phyloP scores from a whole-genome alignment of 2,888 invertebrate species.

The Beris chalybata region DNA sequence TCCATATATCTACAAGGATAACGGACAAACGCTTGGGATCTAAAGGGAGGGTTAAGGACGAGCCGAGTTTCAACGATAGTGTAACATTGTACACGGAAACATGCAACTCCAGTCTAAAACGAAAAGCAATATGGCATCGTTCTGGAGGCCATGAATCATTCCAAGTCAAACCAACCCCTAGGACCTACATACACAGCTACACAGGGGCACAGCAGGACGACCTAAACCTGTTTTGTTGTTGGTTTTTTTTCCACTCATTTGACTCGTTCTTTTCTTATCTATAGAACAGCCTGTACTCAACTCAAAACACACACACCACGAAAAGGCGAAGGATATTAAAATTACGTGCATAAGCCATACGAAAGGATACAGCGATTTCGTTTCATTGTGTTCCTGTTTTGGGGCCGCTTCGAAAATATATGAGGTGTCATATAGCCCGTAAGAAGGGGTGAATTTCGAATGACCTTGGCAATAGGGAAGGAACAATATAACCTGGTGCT shows the following conservation, averaged over 20 bases:
- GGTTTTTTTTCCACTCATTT: no score
- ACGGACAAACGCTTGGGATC: no score
- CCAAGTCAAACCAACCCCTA: slow-evolving; percentile 32
- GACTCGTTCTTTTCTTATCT: no score
- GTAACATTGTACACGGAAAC: no score
- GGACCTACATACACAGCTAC: background rate
- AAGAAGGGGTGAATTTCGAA: slow-evolving; percentile 55
- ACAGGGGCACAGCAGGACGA: no score
- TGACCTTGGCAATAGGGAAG: slow-evolving; percentile 53
- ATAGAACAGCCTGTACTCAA: no score
- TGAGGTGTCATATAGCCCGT: slow-evolving; percentile 2
- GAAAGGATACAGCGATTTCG: slow-evolving; percentile 5
- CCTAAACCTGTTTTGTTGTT: no score
- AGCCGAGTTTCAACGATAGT: no score
- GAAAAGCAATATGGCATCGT: slow-evolving; percentile 38
- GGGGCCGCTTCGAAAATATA: slow-evolving; percentile 22
- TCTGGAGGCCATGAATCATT: slow-evolving; percentile 37
- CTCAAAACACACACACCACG: no score
- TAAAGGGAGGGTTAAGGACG: no score
- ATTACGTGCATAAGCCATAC: slow-evolving; percentile 9
- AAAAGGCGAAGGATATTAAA: slow-evolving; percentile 10
- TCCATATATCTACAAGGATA: no score
- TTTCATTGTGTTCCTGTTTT: slow-evolving; percentile 10
- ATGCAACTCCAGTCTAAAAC: slow-evolving; percentile 1
- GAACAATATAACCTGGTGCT: background rate